Conservation (phyloP, 2,888 invertebrate genomes). For the Drosophila neotestacea region DNA sequence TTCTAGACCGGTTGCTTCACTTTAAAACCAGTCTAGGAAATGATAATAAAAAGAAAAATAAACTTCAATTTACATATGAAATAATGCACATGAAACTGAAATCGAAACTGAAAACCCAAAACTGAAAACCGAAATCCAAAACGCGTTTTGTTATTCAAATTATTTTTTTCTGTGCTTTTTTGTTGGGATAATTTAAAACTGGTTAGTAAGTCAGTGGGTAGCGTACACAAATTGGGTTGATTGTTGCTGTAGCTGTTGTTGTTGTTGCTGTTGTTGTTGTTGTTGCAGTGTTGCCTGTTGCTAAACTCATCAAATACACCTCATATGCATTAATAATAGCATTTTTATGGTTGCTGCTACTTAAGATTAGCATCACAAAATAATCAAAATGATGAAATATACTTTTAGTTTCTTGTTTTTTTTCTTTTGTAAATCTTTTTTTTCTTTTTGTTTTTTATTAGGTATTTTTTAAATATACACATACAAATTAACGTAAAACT, state of each 20-base stretch:
- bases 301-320: constrained; percentile 45
- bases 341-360: constrained; percentile 48
- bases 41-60: constrained; percentile 28
- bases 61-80: constrained; percentile 66
- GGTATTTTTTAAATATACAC: constrained; percentile 81
- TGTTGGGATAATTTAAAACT: constrained; percentile 65
- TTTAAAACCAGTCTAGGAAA: constrained; percentile 60
- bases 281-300: constrained; percentile 32
- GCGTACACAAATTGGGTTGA: constrained; percentile 65
- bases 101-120: constrained; percentile 51
- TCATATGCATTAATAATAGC: constrained; percentile 47
- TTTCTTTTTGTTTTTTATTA: constrained; percentile 64
- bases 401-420: constrained; percentile 49
- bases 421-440: constrained; percentile 41
- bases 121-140: constrained; percentile 42
- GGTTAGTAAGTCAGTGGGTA: constrained; percentile 82
- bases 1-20: constrained; percentile 65
- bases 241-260: constrained; percentile 25
- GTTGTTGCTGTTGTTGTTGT: constrained; percentile 1
- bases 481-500: constrained; percentile 81
- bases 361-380: constrained; percentile 50
- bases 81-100: constrained; percentile 64
- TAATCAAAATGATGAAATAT: constrained; percentile 50
- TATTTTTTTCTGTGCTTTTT: constrained; percentile 43
- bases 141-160: constrained; percentile 77